Base-by-base conservation (phyloP, 2,797 vertebrate species). In the Eulemur rubriventer region DNA sequence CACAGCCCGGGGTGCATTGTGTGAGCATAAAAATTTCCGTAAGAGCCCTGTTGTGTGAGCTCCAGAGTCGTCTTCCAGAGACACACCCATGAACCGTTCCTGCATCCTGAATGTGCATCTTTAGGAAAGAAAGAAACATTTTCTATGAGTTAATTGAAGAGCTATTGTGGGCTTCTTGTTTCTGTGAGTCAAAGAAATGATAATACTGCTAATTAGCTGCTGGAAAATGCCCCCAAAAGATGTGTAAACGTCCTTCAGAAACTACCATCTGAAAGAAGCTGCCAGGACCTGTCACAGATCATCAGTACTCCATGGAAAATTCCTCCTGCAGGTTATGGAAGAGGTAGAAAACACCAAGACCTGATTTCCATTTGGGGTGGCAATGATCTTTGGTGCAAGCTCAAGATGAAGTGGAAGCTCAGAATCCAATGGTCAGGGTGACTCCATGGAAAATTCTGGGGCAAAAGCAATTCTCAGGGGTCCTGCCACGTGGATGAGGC, bases 131-230 rank as follows among this genome's bases (percentile, higher is more conserved):
- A 89, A 67, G 80, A 76, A 76, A 79, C 86, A 84, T 85, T 88
- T 88, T 82, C 96, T 95, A 14, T 22, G 43, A 96, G 79, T 90
- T 94, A 33, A 84, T 0, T 88, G 73, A 86, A 81, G 83, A 83
- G 73, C n/a, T 76, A n/a, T 33, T 72, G 91, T 76, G 85, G 73
- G 81, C 92, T 75, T 96, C 83, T 93, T 43, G 50, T 96, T 94
- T 89, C 83, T 22, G 73, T 57, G 72, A 92, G 86, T 90, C 96
- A 93, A 65, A 86, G 52, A 97, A 90, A 96, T 65, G 94, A 97
- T 89, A 94, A 97, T 63, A 69, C 67, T 81, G 94, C 84, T 97
- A 96, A 98, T 98, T 89, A 94, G 92, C 97, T 96, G 95, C 90
- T 95, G 89, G 63, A 83, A 97, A 95, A 92, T 91, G 72, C 89